A percentile compares a stretch with the other conserved stretches of the same genome.
phyloP scores from a whole-genome alignment of 2,113 vertebrate species.

The Azemiops feae region DNA sequence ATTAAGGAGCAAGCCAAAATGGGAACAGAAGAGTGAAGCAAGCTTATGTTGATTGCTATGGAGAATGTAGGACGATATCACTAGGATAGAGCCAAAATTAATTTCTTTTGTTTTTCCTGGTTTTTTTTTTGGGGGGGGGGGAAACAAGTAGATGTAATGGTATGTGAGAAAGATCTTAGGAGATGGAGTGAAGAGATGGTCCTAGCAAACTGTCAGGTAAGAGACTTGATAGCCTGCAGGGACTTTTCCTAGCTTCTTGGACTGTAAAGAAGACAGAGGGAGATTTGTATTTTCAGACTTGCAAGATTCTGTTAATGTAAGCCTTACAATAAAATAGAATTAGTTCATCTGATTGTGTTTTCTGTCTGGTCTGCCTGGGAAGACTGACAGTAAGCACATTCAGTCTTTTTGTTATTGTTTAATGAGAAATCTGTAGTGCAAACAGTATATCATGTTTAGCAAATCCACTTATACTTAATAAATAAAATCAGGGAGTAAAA shows the following conservation, averaged over 20 bases:
- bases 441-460: background rate
- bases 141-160: background rate
- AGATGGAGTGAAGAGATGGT: background rate
- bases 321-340: background rate
- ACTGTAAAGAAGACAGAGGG: background rate
- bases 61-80: background rate
- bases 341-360: background rate
- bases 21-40: too few species aligned
- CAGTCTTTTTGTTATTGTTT: background rate
- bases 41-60: background rate
- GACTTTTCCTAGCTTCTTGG: background rate
- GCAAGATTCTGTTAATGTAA: background rate
- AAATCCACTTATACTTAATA: background rate
- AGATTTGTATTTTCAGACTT: background rate
- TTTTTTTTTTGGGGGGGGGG: background rate
- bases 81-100: background rate
- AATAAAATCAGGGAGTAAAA: background rate
- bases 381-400: background rate
- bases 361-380: background rate
- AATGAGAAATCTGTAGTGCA: background rate
- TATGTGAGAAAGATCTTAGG: background rate
- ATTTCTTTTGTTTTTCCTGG: background rate
- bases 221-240: background rate
- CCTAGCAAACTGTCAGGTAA: background rate
- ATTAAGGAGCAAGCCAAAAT: slow-evolving; percentile 12